These are phyloP conservation scores for Leiothrix lutea DNA, from an alignment of 2,113 vertebrate genomes.

Conservation along the genomic window DNA sequence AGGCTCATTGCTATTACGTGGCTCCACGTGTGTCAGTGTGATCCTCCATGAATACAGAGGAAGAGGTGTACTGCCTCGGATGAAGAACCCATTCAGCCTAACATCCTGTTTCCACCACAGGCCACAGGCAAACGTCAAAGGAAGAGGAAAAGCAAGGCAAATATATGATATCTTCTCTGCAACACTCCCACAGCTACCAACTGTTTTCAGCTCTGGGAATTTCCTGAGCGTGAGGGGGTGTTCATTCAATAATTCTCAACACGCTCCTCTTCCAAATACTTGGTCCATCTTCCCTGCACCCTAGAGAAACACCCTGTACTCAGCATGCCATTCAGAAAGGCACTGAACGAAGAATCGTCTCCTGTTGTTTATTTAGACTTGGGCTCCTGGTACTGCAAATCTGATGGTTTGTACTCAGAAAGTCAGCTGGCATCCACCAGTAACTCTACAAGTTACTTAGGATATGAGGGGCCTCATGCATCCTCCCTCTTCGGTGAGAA, in stretches of 20 bases:
- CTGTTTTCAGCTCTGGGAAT: not conserved
- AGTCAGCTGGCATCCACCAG: not conserved
- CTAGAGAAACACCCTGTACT: not conserved
- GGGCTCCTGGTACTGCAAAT: not conserved
- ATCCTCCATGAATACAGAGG: not conserved
- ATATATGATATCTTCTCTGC: not conserved
- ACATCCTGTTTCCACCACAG: not conserved
- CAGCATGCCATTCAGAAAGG: not conserved
- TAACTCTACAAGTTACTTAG: not conserved
- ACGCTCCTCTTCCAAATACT: not conserved
- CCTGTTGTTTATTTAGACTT: not conserved
- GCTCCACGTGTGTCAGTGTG: not conserved
- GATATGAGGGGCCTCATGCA: not conserved
- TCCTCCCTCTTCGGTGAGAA: not conserved
- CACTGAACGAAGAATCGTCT: not conserved
- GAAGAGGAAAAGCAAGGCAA: conserved; percentile 2
- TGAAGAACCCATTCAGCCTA: not conserved
- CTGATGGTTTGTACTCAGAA: not conserved
- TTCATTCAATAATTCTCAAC: not conserved
- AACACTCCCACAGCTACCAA: not conserved
- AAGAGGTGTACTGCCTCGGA: not conserved
- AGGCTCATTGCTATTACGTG: not conserved
- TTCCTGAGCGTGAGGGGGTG: not conserved
- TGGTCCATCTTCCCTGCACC: not conserved
- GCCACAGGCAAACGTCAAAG: not conserved